Evolutionary conservation across 2,113 vertebrate genomes (phyloP), one percentile per base, ranked within the genome.

Genomic region (Nicator chloris): DNA sequence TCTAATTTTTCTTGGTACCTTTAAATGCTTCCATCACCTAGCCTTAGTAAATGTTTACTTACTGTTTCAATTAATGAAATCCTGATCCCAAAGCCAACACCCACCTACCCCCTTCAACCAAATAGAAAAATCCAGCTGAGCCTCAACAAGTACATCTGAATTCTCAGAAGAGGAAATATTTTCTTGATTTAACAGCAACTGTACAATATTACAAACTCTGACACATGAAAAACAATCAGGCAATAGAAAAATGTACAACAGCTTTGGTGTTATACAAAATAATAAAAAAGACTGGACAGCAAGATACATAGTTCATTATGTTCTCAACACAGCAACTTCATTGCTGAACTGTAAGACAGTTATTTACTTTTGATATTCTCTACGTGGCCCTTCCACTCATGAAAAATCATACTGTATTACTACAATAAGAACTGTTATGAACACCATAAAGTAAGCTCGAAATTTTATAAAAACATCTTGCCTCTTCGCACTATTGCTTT

Each of bases 191-290:
- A 98, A 95, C 93, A 98, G 94, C 95, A 96, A 98, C 97, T 98
- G 96, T 98, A 98, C 97, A 98, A 93, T 97, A 98, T 98, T 97
- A 98, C 95, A 98, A 98, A 98, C 96, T 97, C 68, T 96, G 94
- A 98, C 97, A 97, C 95, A 95, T 96, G 97, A 96, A 97, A 98
- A 97, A 96, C 91, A 90, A 97, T 92, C 97, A 97, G 96, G 97
- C 97, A 98, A 97, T 97, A 98, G 97, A 98, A 98, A 98, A 98
- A 98, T 97, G 97, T 98, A 98, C 98, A 98, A 98, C 98, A 96
- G 96, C 97, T 98, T 98, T 98, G 98, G 98, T 98, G 98, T 97
- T 97, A 97, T 96, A 98, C 95, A 97, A 96, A 98, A 97, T 91
- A 96, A 97, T 96, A 96, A 91, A 94, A 97, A 96, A 97, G 82